Base-by-base conservation (phyloP, 2,113 vertebrate species). In the Lonchura striata region DNA sequence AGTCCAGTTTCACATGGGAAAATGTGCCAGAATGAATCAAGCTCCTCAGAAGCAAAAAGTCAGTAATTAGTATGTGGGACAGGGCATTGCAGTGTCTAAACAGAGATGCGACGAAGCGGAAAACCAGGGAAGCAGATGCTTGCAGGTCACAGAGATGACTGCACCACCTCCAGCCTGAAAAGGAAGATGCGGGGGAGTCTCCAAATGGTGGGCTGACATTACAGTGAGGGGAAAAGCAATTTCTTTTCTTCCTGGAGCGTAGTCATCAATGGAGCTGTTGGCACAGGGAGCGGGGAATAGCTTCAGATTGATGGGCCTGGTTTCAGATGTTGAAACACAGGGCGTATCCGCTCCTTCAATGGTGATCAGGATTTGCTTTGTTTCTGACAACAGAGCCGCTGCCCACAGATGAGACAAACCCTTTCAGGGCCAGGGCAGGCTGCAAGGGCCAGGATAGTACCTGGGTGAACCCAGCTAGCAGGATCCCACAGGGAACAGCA, bases 31-130 rank as follows among this genome's bases (percentile, higher is more conserved):
- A 97, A 95, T 97, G 97, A 98, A 98, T 98, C 97, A 98, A 96
- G 96, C 90, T 90, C 81, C 57, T 92, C 90, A 96, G 97, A 97
- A 98, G 97, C 96, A 98, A 98, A 72, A 98, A 98, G 97, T 98
- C 96, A 96, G 96, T 98, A 97, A 98, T 98, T 98, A 98, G 98
- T 97, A 98, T 98, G 98, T 97, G 97, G 98, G 98, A 98, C 95
- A 76, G 95, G 92, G 97, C 96, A 95, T 5, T 69, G 96, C 92
- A 53, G 79, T 96, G 96, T 98, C 98, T 97, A 97, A 98, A 97
- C 97, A 97, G 96, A 94, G 96, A 96, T 44, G 97, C 98, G 97
- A 61, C 56, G 88, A 96, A 97, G 98, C 95, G 79, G 97, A 98
- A 98, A 98, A 97, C 88, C 96, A 94, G 92, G 89, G 77, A 95